Evolutionary conservation across 2,888 invertebrate genomes (phyloP), one percentile per base, ranked within the genome.

Genomic region (Venustoraphidia nigricollis): DNA sequence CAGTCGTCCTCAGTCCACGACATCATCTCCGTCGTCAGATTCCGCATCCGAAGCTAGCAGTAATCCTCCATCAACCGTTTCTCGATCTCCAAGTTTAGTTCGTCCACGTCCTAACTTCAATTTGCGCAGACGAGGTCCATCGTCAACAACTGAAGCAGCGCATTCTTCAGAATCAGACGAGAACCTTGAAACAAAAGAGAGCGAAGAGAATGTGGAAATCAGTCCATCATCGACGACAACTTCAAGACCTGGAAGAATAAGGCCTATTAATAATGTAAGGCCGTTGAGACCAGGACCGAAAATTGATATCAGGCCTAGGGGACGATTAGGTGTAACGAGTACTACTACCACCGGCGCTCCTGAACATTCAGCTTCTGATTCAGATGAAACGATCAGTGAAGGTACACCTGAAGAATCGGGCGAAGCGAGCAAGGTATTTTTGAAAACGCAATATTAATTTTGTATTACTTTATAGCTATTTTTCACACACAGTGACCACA

Each of bases 221-320:
- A 51, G 53, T n/a, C 51, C 49, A 48, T 48, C 49, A 40, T 52
- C 51, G 41, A 46, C 46, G 9, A 41, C 45, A 36, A 49, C 45
- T 40, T 14, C 41, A n/a, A 68, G 2, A 57, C 62, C 41, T 66
- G 68, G 52, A 63, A 64, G 51, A 61, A 68, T 50, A 66, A 68
- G 51, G 62, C 68, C 50, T 67, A 69, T 43, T 40, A 50, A 50
- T 11, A 50, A 48, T 35, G 54, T 69, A 2, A 62, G 80, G 46
- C 73, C 81, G 0, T 66, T 81, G 45, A 69, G 82, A 48, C 82
- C 82, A 1, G 81, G 81, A 2, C 75, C 79, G 2, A 73, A 79
- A 57, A 66, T 83, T 43, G 81, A 79, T 60, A 63, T 81, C 53
- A 73, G 62, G 41, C 64, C 69, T 47, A 69, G 76, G 57, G 70